These are phyloP conservation scores for Danaus melanippus DNA, from an alignment of 1,140 invertebrate genomes.

Conservation along the genomic window DNA sequence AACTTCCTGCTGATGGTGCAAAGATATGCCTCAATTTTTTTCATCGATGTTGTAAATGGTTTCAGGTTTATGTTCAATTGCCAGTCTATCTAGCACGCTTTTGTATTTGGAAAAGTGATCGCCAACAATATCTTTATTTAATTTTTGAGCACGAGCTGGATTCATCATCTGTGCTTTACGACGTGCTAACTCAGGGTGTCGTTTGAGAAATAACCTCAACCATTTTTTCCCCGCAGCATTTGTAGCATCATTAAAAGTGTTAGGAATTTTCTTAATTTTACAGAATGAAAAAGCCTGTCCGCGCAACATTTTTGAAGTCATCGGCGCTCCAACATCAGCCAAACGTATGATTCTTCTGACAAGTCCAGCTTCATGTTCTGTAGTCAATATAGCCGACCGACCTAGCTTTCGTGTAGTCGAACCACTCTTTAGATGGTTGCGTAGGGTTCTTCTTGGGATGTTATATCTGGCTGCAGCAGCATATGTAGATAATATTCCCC, in stretches of 20 bases:
- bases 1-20: slow-evolving; percentile 46
- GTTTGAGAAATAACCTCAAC: slow-evolving; percentile 27
- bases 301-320: slow-evolving; percentile 25
- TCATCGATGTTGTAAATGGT: slow-evolving; percentile 61
- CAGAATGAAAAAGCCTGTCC: slow-evolving; percentile 25
- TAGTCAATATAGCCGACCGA: slow-evolving; percentile 14
- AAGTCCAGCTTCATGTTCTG: slow-evolving; percentile 23
- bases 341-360: slow-evolving; percentile 21
- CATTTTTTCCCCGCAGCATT: slow-evolving; percentile 29
- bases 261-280: slow-evolving; percentile 23
- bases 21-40: slow-evolving; percentile 48
- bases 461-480: slow-evolving; percentile 24
- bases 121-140: slow-evolving; percentile 13
- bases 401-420: slow-evolving; percentile 18
- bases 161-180: slow-evolving; percentile 48
- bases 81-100: slow-evolving; percentile 15
- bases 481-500: slow-evolving; percentile 18
- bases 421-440: slow-evolving; percentile 24
- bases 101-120: slow-evolving; percentile 12
- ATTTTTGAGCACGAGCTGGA: slow-evolving; percentile 46
- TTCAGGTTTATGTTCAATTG: slow-evolving; percentile 40
- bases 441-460: slow-evolving; percentile 29
- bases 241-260: slow-evolving; percentile 27
- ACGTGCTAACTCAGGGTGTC: slow-evolving; percentile 26
- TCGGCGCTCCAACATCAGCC: slow-evolving; percentile 22